Evolutionary conservation across 1,140 invertebrate species (phyloP).

Genomic region (Hyles vespertilio): DNA sequence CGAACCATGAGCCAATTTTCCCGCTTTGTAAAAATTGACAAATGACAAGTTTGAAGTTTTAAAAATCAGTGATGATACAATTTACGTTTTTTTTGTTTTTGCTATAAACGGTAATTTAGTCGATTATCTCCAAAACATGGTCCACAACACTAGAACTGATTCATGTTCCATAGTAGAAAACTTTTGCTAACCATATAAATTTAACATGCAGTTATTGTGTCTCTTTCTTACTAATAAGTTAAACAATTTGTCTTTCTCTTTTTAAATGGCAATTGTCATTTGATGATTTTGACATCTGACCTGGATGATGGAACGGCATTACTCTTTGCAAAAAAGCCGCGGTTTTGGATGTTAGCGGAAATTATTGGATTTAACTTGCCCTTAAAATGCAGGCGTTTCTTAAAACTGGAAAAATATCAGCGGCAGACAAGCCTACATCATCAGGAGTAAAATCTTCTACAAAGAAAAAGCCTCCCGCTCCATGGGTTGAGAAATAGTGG

Average conservation of each 20-base stretch:
- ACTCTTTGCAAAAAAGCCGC: constrained; percentile 4
- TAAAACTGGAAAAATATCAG: constrained; percentile 86
- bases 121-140: too few relatives aligned
- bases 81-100: too few relatives aligned
- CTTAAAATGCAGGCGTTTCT: constrained; percentile 88
- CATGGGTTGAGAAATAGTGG: constrained; percentile 96
- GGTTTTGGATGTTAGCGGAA: constrained; percentile 2
- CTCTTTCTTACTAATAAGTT: too few relatives aligned
- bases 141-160: too few relatives aligned
- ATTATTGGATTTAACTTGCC: background rate
- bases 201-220: too few relatives aligned
- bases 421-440: constrained; percentile 70
- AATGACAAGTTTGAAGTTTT: background rate
- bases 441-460: constrained; percentile 66
- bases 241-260: background rate
- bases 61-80: too few relatives aligned
- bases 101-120: too few relatives aligned
- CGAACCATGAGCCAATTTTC: background rate
- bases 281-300: background rate
- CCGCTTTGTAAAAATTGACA: background rate
- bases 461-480: constrained; percentile 78
- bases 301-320: too few relatives aligned
- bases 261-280: background rate
- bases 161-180: too few relatives aligned
- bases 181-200: too few relatives aligned